phyloP scores from a whole-genome alignment of 92 coral and sea anemone genomes.

The Pocillopora grandis region DNA sequence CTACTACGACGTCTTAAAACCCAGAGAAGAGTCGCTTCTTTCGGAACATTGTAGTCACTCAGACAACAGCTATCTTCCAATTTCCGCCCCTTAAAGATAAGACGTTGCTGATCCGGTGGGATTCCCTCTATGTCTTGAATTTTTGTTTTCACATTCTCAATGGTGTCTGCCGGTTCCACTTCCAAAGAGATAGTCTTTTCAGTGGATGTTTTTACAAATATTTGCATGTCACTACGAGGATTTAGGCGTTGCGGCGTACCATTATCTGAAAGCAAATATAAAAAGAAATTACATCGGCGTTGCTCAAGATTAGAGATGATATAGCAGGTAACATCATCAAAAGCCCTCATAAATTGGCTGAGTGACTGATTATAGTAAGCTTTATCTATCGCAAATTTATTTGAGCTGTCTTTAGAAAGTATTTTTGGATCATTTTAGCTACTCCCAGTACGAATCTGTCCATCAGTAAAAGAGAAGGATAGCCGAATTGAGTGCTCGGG shows the following conservation, averaged over 20 bases:
- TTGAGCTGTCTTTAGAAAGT: no score
- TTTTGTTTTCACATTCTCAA: neutral
- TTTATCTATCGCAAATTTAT: no score
- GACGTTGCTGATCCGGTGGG: neutral
- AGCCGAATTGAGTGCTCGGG: no score
- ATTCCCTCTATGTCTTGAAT: neutral
- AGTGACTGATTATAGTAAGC: no score
- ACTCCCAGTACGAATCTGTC: no score
- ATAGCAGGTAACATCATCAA: no score
- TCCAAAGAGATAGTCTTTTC: neutral
- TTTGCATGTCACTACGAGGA: neutral
- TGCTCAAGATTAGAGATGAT: no score
- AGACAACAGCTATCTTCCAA: neutral
- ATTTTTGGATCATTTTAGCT: no score
- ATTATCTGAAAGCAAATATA: neutral
- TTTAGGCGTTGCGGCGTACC: neutral
- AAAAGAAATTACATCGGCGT: no score
- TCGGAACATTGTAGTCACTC: neutral
- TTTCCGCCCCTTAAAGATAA: neutral
- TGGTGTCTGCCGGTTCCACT: neutral
- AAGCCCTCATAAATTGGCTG: no score
- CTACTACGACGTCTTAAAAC: neutral
- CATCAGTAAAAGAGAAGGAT: no score
- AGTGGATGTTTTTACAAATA: neutral
- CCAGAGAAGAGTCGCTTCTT: neutral